Base-by-base conservation (phyloP, 2,888 invertebrate species). In the Drosophila affinis region DNA sequence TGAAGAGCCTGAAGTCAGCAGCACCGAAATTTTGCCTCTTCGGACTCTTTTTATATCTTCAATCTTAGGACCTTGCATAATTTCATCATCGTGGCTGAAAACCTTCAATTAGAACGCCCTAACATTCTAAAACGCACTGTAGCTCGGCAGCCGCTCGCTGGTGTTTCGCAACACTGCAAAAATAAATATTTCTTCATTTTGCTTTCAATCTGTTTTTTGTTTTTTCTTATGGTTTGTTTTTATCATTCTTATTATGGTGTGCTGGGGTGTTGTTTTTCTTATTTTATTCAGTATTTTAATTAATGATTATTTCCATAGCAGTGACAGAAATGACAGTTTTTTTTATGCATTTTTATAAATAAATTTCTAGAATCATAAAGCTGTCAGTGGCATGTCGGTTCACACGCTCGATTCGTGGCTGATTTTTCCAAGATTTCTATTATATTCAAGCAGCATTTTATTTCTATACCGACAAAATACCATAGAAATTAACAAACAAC, bases 331-430 rank as follows among this genome's bases (percentile, higher is more conserved):
- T 57, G 57, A 64, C 65, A 72, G 53, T 73, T 70, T 49, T 70
- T 49, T 53, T 59, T 76, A 69, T 60, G 27, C 53, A 71, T 60
- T 55, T 64, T 61, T 59, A 55, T 64, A 55, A 54, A 59, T 59
- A 21, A 61, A 65, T 62, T 47, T 48, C 29, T 60, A 54, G 24
- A 10, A 55, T 72, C 61, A 53, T 57, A 62, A 65, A 61, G 29
- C 63, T 77, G 61, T 75, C 77, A 62, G 52, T 60, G 58, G 46
- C 45, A 39, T 46, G 24, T 74, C 55, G 64, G 62, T 80, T 75
- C 78, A 64, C 80, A 81, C 75, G 72, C 63, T 79, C 24, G 39
- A 14, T 39, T 39, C 39, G 39, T 39, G n/a, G 14, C 12, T 2
- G 9, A 49, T 6, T 24, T 32, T 39, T 62, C 44, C 21, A 34